Base-by-base conservation (phyloP, 2,888 invertebrate species). In the Scrobipalpa costella region DNA sequence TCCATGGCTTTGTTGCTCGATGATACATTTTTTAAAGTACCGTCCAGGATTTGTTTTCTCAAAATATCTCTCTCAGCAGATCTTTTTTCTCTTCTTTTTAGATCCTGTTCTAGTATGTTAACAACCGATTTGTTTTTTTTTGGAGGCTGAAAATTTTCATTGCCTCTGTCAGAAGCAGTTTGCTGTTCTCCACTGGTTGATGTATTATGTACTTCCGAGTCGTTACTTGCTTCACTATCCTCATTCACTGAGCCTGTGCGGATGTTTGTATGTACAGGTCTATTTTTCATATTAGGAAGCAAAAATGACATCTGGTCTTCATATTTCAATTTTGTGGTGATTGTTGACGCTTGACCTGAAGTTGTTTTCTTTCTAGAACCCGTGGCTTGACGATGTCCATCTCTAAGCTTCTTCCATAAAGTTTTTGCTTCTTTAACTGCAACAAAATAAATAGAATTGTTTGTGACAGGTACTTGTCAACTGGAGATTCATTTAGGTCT, bases 401-500 rank as follows among this genome's bases (percentile, higher is more conserved):
- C 66, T 15, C 66, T 64, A 17, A 64, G 61, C 27, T 66, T 66
- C 47, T 64, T 64, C 66, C 66, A 66, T 61, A 38, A 38, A 38
- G 38, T 38, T 38, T 13, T 38, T 5, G 38, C 38, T 38, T 38
- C 38, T 38, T 38, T 62, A 40, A 60, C 21, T 63, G 57, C 33
- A 57, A 57, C 33, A 57, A 57, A 57, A n/a, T 57, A 57, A 57
- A 57, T 34, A 57, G 40, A 58, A 40, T 40, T 40, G 19, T 17
- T 58, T 58, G 34, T 38, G 2, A 38, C 38, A 38, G 38, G 13
- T 38, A 38, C 38, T 38, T 38, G 9, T 64, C 68, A 66, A 69
- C 67, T 66, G 67, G 69, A 27, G 67, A 67, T 66, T 69, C 67
- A 65, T 68, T 67, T 15, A 60, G 65, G 38, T 65, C 19, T 13